These are phyloP conservation scores for Panagrolaimus sp. DNA, from an alignment of 1,140 invertebrate genomes.

Conservation along the genomic window DNA sequence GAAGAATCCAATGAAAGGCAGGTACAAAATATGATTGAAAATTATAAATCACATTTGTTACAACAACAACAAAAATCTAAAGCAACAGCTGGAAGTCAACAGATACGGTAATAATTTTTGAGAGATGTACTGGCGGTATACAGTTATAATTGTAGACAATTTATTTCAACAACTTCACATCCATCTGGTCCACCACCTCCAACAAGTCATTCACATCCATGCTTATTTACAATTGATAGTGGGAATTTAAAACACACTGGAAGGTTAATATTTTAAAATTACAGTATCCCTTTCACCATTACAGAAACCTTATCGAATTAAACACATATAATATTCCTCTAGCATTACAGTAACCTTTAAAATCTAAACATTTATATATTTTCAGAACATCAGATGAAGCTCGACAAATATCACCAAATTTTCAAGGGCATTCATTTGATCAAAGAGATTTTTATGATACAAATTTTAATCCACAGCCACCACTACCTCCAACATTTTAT, in stretches of 20 bases:
- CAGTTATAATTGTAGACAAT: not conserved
- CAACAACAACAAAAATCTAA: slow-evolving; percentile 8
- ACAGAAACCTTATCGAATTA: too few species aligned
- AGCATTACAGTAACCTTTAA: too few species aligned
- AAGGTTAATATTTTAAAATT: not conserved
- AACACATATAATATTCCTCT: too few species aligned
- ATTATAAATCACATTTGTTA: slow-evolving; percentile 34
- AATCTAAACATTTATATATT: not conserved
- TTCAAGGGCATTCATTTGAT: too few species aligned
- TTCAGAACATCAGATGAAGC: slow-evolving; percentile 2
- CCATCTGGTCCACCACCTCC: not conserved
- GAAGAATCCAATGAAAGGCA: slow-evolving; percentile 17
- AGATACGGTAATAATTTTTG: not conserved
- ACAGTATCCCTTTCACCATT: too few species aligned
- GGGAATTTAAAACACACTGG: not conserved
- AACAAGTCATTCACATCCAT: slow-evolving; percentile 25
- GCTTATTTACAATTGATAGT: slow-evolving; percentile 13
- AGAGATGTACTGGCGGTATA: not conserved
- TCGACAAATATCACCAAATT: not conserved
- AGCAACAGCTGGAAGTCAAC: not conserved
- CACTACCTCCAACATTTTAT: not conserved
- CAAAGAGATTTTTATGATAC: too few species aligned
- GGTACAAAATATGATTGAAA: slow-evolving; percentile 37
- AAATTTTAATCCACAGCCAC: not conserved
- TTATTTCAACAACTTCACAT: not conserved